phyloP scores from a whole-genome alignment of 2,888 invertebrate genomes.

The Acrocyrtus sp. region DNA sequence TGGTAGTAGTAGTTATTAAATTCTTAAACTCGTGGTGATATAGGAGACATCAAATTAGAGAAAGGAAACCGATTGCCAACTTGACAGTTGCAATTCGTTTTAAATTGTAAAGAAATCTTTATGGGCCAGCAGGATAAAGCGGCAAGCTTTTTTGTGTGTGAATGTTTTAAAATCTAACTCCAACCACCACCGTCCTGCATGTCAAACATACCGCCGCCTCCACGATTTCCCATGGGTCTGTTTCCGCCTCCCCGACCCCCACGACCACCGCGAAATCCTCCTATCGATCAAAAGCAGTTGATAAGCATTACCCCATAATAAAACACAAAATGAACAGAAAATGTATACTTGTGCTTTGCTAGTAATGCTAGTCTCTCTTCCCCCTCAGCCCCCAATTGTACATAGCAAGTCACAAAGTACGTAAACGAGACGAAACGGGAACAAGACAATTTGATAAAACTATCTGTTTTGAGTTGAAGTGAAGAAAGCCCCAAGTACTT shows the following conservation, averaged over 20 bases:
- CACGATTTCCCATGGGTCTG: conserved; percentile 53
- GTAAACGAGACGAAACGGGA: conserved; percentile 57
- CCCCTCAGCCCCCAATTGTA: conserved; percentile 41
- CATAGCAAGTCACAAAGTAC: conserved; percentile 58
- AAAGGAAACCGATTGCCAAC: conserved; percentile 41
- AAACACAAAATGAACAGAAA: conserved; percentile 51
- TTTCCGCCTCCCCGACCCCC: conserved; percentile 66
- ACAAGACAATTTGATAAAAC: conserved; percentile 46
- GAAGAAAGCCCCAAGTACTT: no score
- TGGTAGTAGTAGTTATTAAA: conserved; percentile 40
- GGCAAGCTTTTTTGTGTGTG: conserved; percentile 53
- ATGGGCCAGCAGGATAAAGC: conserved; percentile 57
- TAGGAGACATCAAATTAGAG: conserved; percentile 52
- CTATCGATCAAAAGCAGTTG: conserved; percentile 54
- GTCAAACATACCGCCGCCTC: conserved; percentile 60
- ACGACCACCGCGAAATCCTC: conserved; percentile 57
- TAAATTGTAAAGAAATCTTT: conserved; percentile 34
- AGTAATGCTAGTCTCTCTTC: no score
- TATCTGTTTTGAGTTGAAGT: no score
- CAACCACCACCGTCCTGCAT: conserved; percentile 57
- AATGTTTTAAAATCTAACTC: conserved; percentile 45
- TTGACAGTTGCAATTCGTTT: conserved; percentile 37
- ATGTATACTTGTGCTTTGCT: conserved; percentile 46
- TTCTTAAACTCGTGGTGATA: conserved; percentile 41
- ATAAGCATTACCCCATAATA: conserved; percentile 52